Evolutionary conservation across 2,113 vertebrate genomes (phyloP), one percentile per base, ranked within the genome.

Genomic region (Nematolebias whitei): DNA sequence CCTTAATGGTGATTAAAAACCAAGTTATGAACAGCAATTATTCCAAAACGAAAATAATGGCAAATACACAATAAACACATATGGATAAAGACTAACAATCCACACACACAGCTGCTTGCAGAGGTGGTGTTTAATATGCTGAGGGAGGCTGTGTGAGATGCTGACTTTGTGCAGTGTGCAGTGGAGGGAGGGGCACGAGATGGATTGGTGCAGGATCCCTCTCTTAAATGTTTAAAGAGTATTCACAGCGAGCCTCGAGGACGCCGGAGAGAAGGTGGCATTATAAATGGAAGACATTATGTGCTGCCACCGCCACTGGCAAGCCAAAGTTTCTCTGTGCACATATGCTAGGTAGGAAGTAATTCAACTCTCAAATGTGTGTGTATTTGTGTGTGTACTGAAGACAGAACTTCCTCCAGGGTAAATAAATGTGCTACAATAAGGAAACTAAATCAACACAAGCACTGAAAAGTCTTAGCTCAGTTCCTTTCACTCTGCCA

Each of bases 181-280:
- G 59, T 2, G 22, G 57, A 73, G 74, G 63, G 74, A 60, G 63
- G 69, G 66, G 68, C 44, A 53, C 0, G 44, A 84, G 88, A 90
- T 87, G 78, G 79, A 91, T 87, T 74, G 84, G 74, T 84, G 82
- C 85, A 88, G 85, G 76, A 90, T 88, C 77, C 65, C 82, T 66
- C 85, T 87, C 68, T 88, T 92, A 87, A 92, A 92, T 90, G 88
- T 90, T 92, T 90, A 89, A 90, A 91, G 78, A 81, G 78, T 80
- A 78, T 72, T 76, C 77, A 75, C 65, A 71, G 56, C 57, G 63
- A 72, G 63, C 57, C 43, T 58, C 40, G 29, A 66, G 60, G 60
- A 72, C 0, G 39, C 40, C 52, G 23, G 62, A 38, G 71, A 53
- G 66, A 24, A 51, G 63, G 61, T 38, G 47, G 68, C 56, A 35